These are phyloP conservation scores for Protobothrops flavoviridis DNA, from an alignment of 2,113 vertebrate species.

Conservation along the genomic window DNA sequence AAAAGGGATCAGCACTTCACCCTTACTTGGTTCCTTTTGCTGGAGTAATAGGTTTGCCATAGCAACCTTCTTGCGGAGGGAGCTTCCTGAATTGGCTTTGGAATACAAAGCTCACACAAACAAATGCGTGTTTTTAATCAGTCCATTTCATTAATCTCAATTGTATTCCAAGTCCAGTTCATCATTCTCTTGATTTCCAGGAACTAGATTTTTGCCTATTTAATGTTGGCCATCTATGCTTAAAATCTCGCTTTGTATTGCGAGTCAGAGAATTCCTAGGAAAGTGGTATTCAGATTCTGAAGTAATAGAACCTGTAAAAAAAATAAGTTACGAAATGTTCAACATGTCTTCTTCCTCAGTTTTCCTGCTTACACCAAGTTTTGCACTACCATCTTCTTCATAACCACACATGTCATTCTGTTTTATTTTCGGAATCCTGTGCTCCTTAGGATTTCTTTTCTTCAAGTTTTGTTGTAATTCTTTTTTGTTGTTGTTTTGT, in stretches of 20 bases:
- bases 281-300: no score
- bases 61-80: conserved; percentile 67
- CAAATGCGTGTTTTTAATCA: conserved; percentile 44
- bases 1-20: conserved; percentile 60
- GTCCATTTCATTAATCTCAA: neutral
- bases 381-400: neutral
- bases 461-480: neutral
- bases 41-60: conserved; percentile 72
- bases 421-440: neutral
- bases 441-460: neutral
- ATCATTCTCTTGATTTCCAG: neutral
- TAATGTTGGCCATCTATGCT: neutral
- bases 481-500: neutral
- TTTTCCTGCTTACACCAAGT: neutral
- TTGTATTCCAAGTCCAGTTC: neutral
- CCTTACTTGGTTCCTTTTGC: conserved; percentile 54
- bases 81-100: conserved; percentile 54
- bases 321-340: neutral
- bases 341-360: neutral
- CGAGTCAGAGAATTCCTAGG: neutral
- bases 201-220: neutral
- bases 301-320: neutral
- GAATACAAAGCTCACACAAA: conserved; percentile 49
- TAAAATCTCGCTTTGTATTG: neutral
- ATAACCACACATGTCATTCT: neutral